These are phyloP conservation scores for Calephelis virginiensis DNA, from an alignment of 1,140 invertebrate species.

Conservation along the genomic window DNA sequence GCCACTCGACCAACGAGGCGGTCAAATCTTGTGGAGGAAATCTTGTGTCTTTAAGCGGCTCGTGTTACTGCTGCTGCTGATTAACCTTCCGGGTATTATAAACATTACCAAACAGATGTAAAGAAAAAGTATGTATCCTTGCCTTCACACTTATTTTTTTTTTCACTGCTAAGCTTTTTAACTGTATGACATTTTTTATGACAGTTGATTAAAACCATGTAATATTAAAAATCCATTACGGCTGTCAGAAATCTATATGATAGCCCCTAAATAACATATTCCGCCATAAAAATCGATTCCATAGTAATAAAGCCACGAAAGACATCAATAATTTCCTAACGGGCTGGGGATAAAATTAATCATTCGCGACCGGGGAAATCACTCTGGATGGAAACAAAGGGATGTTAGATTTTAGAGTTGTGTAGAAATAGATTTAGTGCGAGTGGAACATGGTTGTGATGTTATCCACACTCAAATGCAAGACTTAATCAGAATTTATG, in stretches of 20 bases:
- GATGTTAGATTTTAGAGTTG: conserved; percentile 7
- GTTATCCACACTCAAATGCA: neutral
- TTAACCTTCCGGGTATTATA: too few species aligned
- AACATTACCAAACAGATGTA: too few species aligned
- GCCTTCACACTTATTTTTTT: too few species aligned
- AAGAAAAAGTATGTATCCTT: too few species aligned
- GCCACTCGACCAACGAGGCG: too few species aligned
- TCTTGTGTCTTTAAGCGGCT: too few species aligned
- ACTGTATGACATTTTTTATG: too few species aligned
- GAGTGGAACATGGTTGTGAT: neutral
- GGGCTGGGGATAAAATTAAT: conserved; percentile 9
- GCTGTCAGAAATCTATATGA: neutral
- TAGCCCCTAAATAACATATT: neutral
- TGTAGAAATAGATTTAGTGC: conserved; percentile 9
- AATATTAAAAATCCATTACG: neutral
- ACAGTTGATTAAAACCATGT: too few species aligned
- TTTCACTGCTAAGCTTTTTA: too few species aligned
- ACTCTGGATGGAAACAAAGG: conserved; percentile 6
- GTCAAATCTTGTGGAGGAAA: too few species aligned
- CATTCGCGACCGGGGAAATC: conserved; percentile 14
- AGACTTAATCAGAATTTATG: too few species aligned
- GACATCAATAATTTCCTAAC: conserved; percentile 14
- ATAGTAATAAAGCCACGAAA: neutral
- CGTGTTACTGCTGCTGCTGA: too few species aligned
- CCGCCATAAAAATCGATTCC: neutral